Percentiles rank a stretch among this genome's conserved stretches.
Evolutionary conservation across 2,888 invertebrate genomes (phyloP).

Genomic region (Cheiracanthium punctorium): DNA sequence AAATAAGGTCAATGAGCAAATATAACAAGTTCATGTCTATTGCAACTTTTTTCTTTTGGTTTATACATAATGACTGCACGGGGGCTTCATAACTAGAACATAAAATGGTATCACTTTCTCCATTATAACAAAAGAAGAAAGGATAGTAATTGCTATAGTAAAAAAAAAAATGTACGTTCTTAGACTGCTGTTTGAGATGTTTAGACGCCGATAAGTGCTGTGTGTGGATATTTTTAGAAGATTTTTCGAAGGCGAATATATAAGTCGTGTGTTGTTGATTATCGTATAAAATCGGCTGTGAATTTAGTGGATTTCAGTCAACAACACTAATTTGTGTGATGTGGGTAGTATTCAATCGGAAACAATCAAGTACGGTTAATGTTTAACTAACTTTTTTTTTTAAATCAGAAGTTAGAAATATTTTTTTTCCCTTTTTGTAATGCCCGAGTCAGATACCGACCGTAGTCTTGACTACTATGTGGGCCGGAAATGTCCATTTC

Average conservation of each 20-base stretch:
- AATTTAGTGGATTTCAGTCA: too few relatives aligned
- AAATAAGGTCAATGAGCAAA: conserved; percentile 15
- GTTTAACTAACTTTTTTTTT: neutral
- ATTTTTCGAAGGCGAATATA: too few relatives aligned
- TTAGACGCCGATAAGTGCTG: too few relatives aligned
- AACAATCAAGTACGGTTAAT: neutral
- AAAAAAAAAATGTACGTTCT: neutral
- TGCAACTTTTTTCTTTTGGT: neutral
- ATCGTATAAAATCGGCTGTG: too few relatives aligned
- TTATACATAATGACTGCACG: neutral
- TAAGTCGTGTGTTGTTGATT: too few relatives aligned
- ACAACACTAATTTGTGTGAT: neutral
- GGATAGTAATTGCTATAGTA: neutral
- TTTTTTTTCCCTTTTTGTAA: neutral
- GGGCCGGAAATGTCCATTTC: too few relatives aligned
- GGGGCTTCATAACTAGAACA: neutral
- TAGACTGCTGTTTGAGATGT: too few relatives aligned
- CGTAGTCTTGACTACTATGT: too few relatives aligned
- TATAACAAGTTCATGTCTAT: conserved; percentile 1
- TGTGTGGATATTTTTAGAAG: too few relatives aligned
- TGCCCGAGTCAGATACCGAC: too few relatives aligned
- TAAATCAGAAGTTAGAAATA: too few relatives aligned
- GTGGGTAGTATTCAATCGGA: neutral
- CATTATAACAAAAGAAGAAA: neutral
- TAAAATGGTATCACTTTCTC: neutral